These are phyloP conservation scores for Tetrapedia diversipes DNA, from an alignment of 2,888 invertebrate genomes.

Conservation along the genomic window DNA sequence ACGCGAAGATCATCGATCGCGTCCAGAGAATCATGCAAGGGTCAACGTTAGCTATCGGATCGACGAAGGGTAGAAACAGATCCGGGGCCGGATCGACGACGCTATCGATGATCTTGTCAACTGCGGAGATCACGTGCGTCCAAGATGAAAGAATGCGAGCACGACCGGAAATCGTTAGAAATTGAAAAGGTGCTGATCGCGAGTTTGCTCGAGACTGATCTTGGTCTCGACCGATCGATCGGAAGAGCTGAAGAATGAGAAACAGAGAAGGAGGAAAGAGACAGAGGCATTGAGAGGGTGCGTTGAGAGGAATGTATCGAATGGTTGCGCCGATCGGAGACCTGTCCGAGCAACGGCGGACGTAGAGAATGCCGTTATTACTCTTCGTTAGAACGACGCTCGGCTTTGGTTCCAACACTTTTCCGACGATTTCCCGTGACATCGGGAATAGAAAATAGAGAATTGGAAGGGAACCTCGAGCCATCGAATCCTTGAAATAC, in stretches of 20 bases:
- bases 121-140: not conserved
- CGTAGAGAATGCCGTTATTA: constrained; percentile 35
- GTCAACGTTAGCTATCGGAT: not conserved
- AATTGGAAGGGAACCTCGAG: too few relatives aligned
- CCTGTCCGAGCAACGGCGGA: constrained; percentile 9
- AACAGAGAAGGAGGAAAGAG: not conserved
- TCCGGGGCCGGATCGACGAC: too few relatives aligned
- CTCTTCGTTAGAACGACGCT: constrained; percentile 45
- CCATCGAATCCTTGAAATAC: constrained; percentile 26
- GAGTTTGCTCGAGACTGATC: constrained; percentile 44
- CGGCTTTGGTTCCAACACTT: constrained; percentile 66
- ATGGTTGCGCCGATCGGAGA: constrained; percentile 4
- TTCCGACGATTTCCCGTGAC: constrained; percentile 10
- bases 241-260: not conserved
- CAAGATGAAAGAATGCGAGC: not conserved
- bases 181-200: not conserved
- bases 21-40: not conserved
- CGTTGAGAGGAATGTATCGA: not conserved
- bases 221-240: too few relatives aligned
- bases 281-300: not conserved
- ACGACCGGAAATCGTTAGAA: not conserved
- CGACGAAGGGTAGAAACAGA: constrained; percentile 24
- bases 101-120: not conserved
- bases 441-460: not conserved
- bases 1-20: not conserved